Conservation (phyloP, 2,113 vertebrate genomes). For the Arizona elegans region DNA sequence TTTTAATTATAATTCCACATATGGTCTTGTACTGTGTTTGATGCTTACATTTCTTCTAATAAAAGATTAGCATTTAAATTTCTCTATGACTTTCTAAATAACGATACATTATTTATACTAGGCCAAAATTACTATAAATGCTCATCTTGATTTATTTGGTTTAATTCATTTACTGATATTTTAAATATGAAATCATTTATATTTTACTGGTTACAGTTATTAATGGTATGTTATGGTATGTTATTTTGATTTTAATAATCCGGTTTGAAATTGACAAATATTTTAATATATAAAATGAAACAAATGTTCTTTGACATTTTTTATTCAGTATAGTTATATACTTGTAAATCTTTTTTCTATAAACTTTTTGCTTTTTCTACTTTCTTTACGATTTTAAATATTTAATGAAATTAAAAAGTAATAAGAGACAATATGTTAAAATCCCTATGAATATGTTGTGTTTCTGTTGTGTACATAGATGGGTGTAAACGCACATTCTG, state of each 20-base stretch:
- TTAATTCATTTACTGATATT: too few relatives aligned
- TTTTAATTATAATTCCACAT: neutral
- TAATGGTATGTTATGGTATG: neutral
- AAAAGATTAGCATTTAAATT: neutral
- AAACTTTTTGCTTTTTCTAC: neutral
- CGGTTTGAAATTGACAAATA: neutral
- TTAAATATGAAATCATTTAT: neutral
- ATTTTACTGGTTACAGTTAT: neutral
- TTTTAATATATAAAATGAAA: neutral
- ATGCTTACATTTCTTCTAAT: neutral
- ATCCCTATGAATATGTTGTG: neutral
- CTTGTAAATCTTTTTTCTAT: neutral
- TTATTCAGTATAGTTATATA: neutral
- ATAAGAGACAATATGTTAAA: neutral
- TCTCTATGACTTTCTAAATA: neutral
- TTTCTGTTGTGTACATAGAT: neutral
- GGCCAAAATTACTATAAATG: neutral
- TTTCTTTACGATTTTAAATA: neutral
- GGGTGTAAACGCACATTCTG: neutral
- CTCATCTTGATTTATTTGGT: neutral
- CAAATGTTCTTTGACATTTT: neutral
- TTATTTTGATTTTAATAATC: neutral
- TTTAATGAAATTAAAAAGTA: neutral
- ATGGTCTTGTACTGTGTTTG: neutral
- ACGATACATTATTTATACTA: neutral